Evolutionary conservation across 2,113 vertebrate genomes (phyloP), one percentile per base, ranked within the genome.

Genomic region (Syngnathoides biaculeatus): DNA sequence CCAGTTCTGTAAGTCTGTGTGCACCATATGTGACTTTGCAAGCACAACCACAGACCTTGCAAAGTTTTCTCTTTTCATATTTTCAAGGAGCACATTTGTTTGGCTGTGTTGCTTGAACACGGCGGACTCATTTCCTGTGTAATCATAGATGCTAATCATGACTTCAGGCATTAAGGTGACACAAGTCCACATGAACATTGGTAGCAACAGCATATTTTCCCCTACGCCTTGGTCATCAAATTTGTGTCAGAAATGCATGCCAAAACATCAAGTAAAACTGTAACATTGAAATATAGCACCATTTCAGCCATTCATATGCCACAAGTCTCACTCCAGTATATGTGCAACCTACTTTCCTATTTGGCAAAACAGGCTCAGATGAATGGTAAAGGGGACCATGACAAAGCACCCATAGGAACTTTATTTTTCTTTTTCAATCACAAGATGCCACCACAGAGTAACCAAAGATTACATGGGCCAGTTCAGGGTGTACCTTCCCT

Each of bases 81-180:
- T 55, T 14, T 55, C 4, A 26, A 55, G 52, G 26, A 55, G 22
- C 52, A 26, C 52, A 5, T 26, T 55, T 55, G 22, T 26, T 55
- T 55, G 52, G 52, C 52, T 15, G 8, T 24, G 1, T 11, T 1
- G 17, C 43, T 42, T 53, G 12, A n/a, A 48, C 13, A 20, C 39
- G 30, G 24, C n/a, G 35, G n/a, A 6, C 61, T 63, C 7, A n/a
- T 52, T 69, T 50, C 3, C 52, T 30, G 60, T 73, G 64, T 24
- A 43, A 75, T 75, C 69, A 66, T 56, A 19, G n/a, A 43, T 62
- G 24, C 65, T 22, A 27, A 1, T 62, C 40, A 17, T 56, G 24
- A 35, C 17, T 17, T 39, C 0, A 15, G n/a, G 35, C 12, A 10
- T 67, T 27, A 30, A 10, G 14, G n/a, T 53, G 9, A 53, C 50